A percentile compares a stretch with the other conserved stretches of the same genome.
Evolutionary conservation across 2,113 vertebrate genomes (phyloP).

Genomic region (Burhinus bistriatus): DNA sequence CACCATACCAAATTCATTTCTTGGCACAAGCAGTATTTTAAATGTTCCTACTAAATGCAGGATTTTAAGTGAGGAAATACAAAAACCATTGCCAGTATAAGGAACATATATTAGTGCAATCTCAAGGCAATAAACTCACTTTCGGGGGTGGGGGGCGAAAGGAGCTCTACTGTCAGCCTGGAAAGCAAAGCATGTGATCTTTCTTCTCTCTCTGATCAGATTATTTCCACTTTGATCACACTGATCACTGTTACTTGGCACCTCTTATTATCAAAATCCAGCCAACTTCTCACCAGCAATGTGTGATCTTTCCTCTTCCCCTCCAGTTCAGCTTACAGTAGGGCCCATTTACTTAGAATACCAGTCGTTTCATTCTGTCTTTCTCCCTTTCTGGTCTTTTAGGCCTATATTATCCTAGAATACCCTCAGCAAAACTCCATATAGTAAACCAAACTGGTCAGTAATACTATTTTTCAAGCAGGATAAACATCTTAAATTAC

Average conservation of each 20-base stretch:
- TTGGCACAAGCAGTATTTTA: not conserved
- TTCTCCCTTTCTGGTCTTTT: not conserved
- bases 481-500: not conserved
- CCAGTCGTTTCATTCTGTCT: not conserved
- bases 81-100: not conserved
- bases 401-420: not conserved
- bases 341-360: not conserved
- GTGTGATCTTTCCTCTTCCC: not conserved
- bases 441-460: not conserved
- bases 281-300: not conserved
- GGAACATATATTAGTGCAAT: not conserved
- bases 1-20: not conserved
- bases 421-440: not conserved
- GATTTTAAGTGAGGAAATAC: not conserved
- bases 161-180: not conserved
- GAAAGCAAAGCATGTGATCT: not conserved
- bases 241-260: not conserved
- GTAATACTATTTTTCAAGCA: not conserved
- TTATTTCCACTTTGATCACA: not conserved
- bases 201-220: not conserved
- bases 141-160: fast-evolving
- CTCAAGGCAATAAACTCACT: not conserved
- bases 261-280: not conserved
- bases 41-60: not conserved
- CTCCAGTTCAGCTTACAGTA: not conserved